Conservation (phyloP, 1,140 invertebrate genomes). For the Euura lappo region DNA sequence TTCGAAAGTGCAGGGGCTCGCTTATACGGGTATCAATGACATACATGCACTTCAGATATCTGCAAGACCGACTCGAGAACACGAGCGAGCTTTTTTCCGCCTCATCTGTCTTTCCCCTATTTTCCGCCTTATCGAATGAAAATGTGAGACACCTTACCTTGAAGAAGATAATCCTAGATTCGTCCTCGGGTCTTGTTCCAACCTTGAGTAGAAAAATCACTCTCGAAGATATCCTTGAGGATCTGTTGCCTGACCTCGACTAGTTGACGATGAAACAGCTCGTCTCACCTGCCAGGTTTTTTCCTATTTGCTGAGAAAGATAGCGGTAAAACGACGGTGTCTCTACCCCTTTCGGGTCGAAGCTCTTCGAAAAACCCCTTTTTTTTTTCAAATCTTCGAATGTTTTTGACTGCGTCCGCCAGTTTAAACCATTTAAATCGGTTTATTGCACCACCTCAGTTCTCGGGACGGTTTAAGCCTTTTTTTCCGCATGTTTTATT, state of each 20-base stretch:
- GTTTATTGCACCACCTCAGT: constrained; percentile 41
- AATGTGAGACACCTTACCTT: too few relatives aligned
- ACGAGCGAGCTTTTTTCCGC: too few relatives aligned
- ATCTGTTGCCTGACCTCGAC: not conserved
- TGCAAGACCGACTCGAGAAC: not conserved
- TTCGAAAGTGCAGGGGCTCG: not conserved
- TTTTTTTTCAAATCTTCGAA: constrained; percentile 3
- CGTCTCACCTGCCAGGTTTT: constrained; percentile 8
- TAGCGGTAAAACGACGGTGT: constrained; percentile 22
- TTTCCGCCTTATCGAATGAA: too few relatives aligned
- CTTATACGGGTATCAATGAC: constrained; percentile 1
- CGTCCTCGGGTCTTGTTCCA: too few relatives aligned
- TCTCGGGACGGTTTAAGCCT: constrained; percentile 19
- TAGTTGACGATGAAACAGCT: not conserved
- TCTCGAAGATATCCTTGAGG: too few relatives aligned
- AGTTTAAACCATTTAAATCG: constrained; percentile 28
- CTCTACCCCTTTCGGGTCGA: not conserved
- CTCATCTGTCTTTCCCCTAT: too few relatives aligned
- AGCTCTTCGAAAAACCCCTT: constrained; percentile 9
- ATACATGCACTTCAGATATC: not conserved
- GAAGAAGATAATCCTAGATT: too few relatives aligned
- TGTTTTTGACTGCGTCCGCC: not conserved
- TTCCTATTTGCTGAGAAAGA: constrained; percentile 10
- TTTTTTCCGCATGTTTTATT: constrained; percentile 37
- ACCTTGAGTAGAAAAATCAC: too few relatives aligned